A percentile compares a stretch with the other conserved stretches of the same genome.
phyloP scores from a whole-genome alignment of 2,797 vertebrate genomes.

The Sebastolobus alascanus region DNA sequence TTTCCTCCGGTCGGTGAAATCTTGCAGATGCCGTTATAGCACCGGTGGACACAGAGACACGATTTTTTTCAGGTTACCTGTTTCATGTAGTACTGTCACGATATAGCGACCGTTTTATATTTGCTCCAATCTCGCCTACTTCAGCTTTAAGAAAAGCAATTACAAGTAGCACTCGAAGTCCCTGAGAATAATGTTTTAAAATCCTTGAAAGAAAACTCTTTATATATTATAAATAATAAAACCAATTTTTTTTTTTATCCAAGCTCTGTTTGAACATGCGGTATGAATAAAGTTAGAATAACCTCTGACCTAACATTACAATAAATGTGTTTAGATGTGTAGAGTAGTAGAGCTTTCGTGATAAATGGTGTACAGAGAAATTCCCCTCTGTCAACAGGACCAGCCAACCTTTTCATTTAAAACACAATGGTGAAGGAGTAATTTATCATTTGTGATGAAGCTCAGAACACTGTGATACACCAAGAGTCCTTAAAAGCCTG shows the following conservation, averaged over 20 bases:
- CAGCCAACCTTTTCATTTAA: neutral
- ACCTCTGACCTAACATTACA: neutral
- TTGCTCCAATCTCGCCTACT: no score
- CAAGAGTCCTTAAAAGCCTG: neutral
- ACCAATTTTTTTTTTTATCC: no score
- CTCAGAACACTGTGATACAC: neutral
- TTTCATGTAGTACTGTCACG: no score
- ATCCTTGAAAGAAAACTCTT: neutral
- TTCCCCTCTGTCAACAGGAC: neutral
- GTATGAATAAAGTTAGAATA: neutral
- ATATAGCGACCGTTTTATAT: no score
- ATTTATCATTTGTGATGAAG: slow-evolving; percentile 13
- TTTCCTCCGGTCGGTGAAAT: no score
- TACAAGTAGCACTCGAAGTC: neutral
- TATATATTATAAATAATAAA: neutral
- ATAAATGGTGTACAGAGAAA: neutral
- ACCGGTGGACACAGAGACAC: no score
- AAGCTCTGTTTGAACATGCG: neutral
- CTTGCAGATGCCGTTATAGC: no score
- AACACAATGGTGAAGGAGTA: neutral
- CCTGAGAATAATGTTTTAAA: neutral
- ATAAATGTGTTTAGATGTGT: neutral
- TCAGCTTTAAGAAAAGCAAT: neutral
- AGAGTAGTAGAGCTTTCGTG: no score
- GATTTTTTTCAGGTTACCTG: no score